Base-by-base conservation (phyloP, 2,113 vertebrate species). In the Hippoglossus stenolepis region DNA sequence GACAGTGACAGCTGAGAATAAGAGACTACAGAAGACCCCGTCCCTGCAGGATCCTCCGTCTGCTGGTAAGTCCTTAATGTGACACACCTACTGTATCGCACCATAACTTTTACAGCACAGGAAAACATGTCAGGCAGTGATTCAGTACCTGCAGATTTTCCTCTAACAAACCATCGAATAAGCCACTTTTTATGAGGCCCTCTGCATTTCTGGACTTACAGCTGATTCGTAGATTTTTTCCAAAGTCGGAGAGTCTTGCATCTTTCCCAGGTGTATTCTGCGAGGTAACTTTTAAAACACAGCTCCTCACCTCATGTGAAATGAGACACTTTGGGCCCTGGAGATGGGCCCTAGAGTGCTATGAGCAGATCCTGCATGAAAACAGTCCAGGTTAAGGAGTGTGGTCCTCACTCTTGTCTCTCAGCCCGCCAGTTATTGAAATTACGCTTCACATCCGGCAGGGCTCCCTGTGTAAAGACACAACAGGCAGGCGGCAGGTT, bases 401-500 rank as follows among this genome's bases (percentile, higher is more conserved):
- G 9, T 4, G 24, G 12, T 5, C 21, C n/a, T 79, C 79, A 1
- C 5, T 51, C 53, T 62, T 17, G 56, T 53, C 20, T 68, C 45
- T 53, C 45, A 40, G 7, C 51, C 31, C 2, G 53, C 62, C 82
- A 70, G 77, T 82, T 31, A 31, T 31, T 31, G 18, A 85, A 85
- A 85, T 68, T 11, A 51, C 38, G 26, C 63, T 53, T 23, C 5
- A 12, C 63, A 56, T 73, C 61, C 76, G 80, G 67, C 78, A 38
- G 21, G 4, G 45, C 56, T 72, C 60, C 67, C 53, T 53, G 5
- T 43, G 68, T 77, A 85, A 90, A 87, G 69, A 86, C 80, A 77
- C 90, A 92, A 86, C 85, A 91, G 81, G 73, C 87, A 75, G 38
- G 45, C 69, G 57, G 71, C 79, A 51, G 56, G 82, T 82, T 82